A percentile compares a stretch with the other conserved stretches of the same genome.
phyloP scores from a whole-genome alignment of 2,797 vertebrate genomes.

The Halcyon chelicuti region DNA sequence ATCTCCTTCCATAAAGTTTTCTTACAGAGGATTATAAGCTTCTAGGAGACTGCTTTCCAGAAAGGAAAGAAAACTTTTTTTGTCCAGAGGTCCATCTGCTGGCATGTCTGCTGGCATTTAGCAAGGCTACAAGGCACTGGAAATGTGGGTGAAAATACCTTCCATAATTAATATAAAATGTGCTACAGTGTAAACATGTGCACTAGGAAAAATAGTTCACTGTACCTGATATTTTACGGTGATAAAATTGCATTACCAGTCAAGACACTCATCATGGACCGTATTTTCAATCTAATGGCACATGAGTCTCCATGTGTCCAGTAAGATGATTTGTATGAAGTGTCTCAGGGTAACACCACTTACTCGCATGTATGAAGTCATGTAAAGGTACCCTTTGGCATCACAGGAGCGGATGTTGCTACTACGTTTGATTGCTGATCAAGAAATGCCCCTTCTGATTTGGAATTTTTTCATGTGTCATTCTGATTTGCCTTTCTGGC shows the following conservation, averaged over 20 bases:
- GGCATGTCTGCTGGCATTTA: background rate
- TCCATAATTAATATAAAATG: background rate
- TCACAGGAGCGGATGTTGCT: background rate
- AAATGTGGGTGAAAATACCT: background rate
- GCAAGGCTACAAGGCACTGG: background rate
- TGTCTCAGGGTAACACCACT: fast-evolving
- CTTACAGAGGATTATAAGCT: background rate
- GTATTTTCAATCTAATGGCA: background rate
- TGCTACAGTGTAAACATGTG: background rate
- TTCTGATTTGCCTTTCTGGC: background rate
- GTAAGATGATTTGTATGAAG: background rate
- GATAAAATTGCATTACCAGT: background rate
- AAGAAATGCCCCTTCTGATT: background rate
- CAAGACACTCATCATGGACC: background rate
- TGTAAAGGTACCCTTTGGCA: background rate
- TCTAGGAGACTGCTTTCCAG: background rate
- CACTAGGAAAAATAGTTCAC: background rate
- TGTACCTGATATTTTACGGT: background rate
- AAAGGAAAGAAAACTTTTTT: background rate
- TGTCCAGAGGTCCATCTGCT: background rate
- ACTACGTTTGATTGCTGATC: background rate
- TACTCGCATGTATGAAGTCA: background rate
- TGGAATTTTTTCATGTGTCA: background rate
- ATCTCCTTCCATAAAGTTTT: background rate
- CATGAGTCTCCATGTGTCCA: background rate